Percentiles rank a stretch among this genome's conserved stretches.
Evolutionary conservation across 1,140 invertebrate genomes (phyloP).

Genomic region (Piezodorus guildinii): DNA sequence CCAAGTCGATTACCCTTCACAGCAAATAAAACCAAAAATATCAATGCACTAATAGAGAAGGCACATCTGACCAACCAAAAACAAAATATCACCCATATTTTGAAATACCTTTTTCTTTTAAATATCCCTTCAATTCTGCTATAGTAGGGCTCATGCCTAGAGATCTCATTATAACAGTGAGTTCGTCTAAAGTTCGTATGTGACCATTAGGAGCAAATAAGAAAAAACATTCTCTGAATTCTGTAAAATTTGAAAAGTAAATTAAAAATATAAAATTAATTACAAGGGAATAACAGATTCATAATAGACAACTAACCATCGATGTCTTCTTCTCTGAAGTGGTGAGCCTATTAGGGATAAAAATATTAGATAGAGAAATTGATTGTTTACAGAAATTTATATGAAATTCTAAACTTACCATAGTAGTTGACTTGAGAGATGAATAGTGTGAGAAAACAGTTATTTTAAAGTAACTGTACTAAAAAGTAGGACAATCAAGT

Average conservation of each 20-base stretch:
- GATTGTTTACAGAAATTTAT: too few species aligned
- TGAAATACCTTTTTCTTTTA: constrained; percentile 60
- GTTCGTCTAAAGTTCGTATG: constrained; percentile 76
- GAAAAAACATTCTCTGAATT: constrained; percentile 90
- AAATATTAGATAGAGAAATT: too few species aligned
- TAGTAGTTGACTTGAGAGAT: too few species aligned
- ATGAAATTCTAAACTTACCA: too few species aligned
- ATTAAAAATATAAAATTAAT: constrained; percentile 16
- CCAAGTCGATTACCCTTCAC: too few species aligned
- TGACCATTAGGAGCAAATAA: constrained; percentile 78
- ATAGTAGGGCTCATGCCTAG: constrained; percentile 86
- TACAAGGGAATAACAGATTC: constrained; percentile 7
- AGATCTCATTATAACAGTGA: constrained; percentile 88
- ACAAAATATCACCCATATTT: too few species aligned
- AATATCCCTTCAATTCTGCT: constrained; percentile 72
- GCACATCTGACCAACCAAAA: too few species aligned
- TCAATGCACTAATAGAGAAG: too few species aligned
- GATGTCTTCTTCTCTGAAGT: constrained; percentile 73
- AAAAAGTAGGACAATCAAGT: too few species aligned
- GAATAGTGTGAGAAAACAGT: too few species aligned
- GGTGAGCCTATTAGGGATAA: constrained; percentile 47
- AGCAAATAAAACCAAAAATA: too few species aligned
- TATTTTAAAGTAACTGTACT: too few species aligned
- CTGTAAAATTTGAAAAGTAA: constrained; percentile 42
- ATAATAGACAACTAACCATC: constrained; percentile 46